Conservation (phyloP, 2,797 vertebrate species). For the Anguilla marmorata region DNA sequence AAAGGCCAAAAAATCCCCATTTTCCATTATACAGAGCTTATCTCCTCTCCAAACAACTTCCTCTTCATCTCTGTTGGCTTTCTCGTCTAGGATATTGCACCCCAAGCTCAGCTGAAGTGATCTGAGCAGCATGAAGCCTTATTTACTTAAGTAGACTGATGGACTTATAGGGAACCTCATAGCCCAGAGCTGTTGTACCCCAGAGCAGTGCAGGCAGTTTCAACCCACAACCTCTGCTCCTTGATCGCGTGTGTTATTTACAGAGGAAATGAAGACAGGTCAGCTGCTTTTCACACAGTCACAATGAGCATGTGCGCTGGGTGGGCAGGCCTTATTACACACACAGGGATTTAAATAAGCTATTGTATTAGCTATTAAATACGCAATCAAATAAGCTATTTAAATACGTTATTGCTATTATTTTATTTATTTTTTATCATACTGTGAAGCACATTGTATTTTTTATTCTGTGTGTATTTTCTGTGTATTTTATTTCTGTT, state of each 20-base stretch:
- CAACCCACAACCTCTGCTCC: background rate
- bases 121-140: background rate
- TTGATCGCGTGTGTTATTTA: background rate
- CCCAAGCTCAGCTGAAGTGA: background rate
- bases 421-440: too few species aligned
- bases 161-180: background rate
- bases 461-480: too few species aligned
- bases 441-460: too few species aligned
- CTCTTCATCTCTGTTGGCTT: background rate
- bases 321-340: conserved; percentile 53
- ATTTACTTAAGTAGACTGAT: background rate
- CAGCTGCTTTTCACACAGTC: conserved; percentile 67
- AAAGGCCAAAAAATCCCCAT: background rate
- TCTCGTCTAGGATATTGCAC: background rate
- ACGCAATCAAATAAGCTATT: too few species aligned
- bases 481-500: too few species aligned
- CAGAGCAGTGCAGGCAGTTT: background rate
- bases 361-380: too few species aligned
- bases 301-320: conserved; percentile 54
- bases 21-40: background rate
- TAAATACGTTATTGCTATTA: too few species aligned
- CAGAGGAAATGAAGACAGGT: conserved; percentile 51
- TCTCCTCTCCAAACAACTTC: background rate
- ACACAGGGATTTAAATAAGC: conserved; percentile 64
- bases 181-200: background rate